Evolutionary conservation across 2,113 vertebrate genomes (phyloP).

Genomic region (Pangasianodon gigas): DNA sequence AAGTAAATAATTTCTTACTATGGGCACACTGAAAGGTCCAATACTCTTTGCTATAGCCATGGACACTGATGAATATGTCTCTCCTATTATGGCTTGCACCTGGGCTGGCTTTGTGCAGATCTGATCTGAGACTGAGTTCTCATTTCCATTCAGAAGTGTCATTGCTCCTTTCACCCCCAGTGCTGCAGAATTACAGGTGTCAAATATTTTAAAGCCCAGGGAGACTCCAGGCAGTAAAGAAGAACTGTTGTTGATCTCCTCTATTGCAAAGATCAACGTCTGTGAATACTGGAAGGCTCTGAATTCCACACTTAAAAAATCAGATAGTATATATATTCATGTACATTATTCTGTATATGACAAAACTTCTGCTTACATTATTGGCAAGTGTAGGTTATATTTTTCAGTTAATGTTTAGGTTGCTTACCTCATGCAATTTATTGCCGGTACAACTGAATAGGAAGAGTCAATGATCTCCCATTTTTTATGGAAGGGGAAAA

Average conservation of each 20-base stretch:
- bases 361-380: background rate
- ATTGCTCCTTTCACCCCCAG: conserved; percentile 61
- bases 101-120: conserved; percentile 60
- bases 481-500: conserved; percentile 28
- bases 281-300: conserved; percentile 71
- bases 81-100: conserved; percentile 70
- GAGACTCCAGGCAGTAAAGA: conserved; percentile 68
- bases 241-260: conserved; percentile 74
- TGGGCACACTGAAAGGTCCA: conserved; percentile 68
- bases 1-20: conserved; percentile 55
- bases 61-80: conserved; percentile 65
- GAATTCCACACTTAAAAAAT: conserved; percentile 56
- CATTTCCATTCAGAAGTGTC: conserved; percentile 62
- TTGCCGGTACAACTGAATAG: conserved; percentile 1
- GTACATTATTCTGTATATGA: background rate
- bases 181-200: conserved; percentile 66
- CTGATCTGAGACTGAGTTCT: background rate
- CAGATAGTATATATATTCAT: background rate
- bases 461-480: conserved; percentile 21
- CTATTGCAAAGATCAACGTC: conserved; percentile 72
- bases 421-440: conserved; percentile 30
- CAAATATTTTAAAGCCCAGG: conserved; percentile 72
- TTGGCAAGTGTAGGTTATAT: background rate
- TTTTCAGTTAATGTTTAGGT: background rate
- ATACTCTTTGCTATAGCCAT: conserved; percentile 66